Evolutionary conservation across 1,140 invertebrate genomes (phyloP), one percentile per base, ranked within the genome.

Genomic region (Cydia amplana): DNA sequence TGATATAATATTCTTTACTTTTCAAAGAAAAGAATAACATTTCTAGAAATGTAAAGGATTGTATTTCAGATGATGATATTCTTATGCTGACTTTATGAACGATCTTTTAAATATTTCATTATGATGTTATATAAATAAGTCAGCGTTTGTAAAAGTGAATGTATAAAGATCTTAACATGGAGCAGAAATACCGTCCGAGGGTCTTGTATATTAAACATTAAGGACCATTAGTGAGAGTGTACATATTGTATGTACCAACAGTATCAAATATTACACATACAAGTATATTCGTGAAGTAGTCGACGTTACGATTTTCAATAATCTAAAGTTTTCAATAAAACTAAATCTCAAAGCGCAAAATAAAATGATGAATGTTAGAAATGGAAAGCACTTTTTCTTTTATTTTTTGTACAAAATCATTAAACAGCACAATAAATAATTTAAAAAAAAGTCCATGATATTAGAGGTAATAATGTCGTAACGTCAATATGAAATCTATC

Each of bases 221-320:
- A 77, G 83, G 83, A 84, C 79, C 81, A 81, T 79, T 81, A 82
- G 78, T 79, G 77, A 82, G 74, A 81, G 74, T 81, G 80, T 81
- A 80, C 43, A 80, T 78, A 64, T 16, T 65, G 74, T 43, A 74
- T n/a, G n/a, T n/a, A n/a, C n/a, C n/a, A n/a, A n/a, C 16, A 51
- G 32, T 28, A 73, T 73, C 7, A 60, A 23, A 60, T 60, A 60
- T 60, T 23, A 60, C n/a, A 60, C 7, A 60, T 20, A 60, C 55
- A 60, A 60, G n/a, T 60, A 60, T 60, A 60, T 23, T 12, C 49
- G 16, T n/a, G 0, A 51, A n/a, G 49, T 18, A n/a, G 49, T 3
- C n/a, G 49, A 23, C 9, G 55, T 60, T 23, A 60, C 20, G 55
- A 60, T 60, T 60, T 60, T 60, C 20, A 23, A 60, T 20, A 23